These are phyloP conservation scores for Lepidochrysops patricia DNA, from an alignment of 2,888 invertebrate species.

Conservation along the genomic window DNA sequence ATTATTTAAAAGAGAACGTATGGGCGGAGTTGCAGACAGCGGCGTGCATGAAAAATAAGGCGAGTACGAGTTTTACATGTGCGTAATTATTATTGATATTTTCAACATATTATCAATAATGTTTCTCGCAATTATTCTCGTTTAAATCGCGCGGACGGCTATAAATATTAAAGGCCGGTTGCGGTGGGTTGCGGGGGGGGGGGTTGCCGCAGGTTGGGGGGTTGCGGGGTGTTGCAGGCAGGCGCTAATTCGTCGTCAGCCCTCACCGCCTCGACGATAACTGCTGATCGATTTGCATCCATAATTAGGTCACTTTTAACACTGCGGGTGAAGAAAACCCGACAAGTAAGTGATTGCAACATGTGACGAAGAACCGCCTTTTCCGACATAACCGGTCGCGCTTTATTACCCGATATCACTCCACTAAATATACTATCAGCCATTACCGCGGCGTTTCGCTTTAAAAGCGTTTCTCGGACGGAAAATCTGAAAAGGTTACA, in stretches of 20 bases:
- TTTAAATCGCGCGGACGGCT: slow-evolving; percentile 57
- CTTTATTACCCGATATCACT: slow-evolving; percentile 37
- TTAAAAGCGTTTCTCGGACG: background rate
- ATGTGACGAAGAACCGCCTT: slow-evolving; percentile 48
- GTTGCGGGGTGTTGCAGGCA: slow-evolving; percentile 31
- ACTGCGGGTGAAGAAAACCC: slow-evolving; percentile 70
- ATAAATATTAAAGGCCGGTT: slow-evolving; percentile 62
- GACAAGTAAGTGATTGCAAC: slow-evolving; percentile 67
- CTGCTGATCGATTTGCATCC: slow-evolving; percentile 72
- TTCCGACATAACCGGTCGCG: slow-evolving; percentile 58
- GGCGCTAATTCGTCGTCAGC: slow-evolving; percentile 68
- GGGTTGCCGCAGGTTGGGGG: background rate
- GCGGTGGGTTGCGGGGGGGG: background rate
- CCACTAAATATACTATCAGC: background rate
- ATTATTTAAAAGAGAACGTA: slow-evolving; percentile 3
- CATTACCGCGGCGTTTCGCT: slow-evolving; percentile 24
- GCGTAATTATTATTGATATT: background rate
- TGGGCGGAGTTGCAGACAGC: slow-evolving; percentile 3
- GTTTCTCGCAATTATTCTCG: slow-evolving; percentile 50
- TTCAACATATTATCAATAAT: slow-evolving; percentile 14
- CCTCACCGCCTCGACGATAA: slow-evolving; percentile 64
- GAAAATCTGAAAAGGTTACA: background rate
- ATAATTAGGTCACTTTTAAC: slow-evolving; percentile 71
- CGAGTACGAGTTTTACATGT: background rate
- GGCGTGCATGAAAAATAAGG: background rate